phyloP scores from a whole-genome alignment of 2,797 vertebrate species.

The Propithecus perrieri region DNA sequence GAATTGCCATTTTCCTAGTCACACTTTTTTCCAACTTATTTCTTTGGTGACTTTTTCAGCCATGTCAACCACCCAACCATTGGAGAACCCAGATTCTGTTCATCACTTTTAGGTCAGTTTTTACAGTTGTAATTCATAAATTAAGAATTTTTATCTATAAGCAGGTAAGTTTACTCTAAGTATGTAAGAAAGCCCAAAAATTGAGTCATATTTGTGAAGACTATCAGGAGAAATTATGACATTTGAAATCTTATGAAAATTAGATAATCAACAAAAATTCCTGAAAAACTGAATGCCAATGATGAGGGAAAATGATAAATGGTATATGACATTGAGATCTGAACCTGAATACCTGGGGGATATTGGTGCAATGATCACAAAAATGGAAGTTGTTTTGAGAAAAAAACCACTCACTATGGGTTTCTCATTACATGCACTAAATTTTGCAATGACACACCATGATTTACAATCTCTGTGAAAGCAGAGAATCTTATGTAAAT shows the following conservation, averaged over 20 bases:
- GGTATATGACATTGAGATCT: neutral
- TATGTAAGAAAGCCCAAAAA: neutral
- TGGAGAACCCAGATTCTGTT: neutral
- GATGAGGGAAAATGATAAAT: neutral
- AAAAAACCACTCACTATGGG: neutral
- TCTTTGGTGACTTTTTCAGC: neutral
- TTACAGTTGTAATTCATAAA: neutral
- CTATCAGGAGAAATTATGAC: neutral
- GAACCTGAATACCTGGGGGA: neutral
- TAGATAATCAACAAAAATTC: neutral
- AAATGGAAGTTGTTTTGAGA: neutral
- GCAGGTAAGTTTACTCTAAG: neutral
- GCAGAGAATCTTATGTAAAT: neutral
- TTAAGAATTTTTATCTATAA: neutral
- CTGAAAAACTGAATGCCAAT: neutral
- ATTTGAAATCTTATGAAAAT: neutral
- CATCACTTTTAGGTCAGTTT: neutral
- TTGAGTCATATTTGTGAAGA: neutral
- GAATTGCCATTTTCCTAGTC: neutral
- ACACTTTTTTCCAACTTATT: neutral
- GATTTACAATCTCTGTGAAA: neutral
- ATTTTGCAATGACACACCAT: neutral
- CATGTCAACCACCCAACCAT: neutral
- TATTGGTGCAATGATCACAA: neutral
- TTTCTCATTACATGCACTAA: neutral